Percentiles rank a stretch among this genome's conserved stretches.
Conservation (phyloP, 2,888 invertebrate genomes). For the Diarsia brunnea region DNA sequence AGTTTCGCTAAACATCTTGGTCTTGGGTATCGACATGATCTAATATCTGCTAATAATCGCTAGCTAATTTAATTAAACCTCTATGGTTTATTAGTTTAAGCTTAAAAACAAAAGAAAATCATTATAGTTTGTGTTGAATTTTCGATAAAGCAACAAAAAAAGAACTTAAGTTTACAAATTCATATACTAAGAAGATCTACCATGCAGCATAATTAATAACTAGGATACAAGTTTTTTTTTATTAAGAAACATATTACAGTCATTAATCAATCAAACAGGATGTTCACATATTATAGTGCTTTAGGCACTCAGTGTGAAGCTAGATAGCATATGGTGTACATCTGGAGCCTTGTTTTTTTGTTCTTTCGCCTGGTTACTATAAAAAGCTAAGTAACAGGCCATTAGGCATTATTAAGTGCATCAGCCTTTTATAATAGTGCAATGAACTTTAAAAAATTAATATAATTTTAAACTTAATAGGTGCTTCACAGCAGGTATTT, state of each 20-base stretch:
- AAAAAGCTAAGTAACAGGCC: constrained; percentile 21
- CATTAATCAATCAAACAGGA: constrained; percentile 26
- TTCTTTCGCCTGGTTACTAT: neutral
- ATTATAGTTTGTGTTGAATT: neutral
- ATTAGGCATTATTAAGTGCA: constrained; percentile 22
- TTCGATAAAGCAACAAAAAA: neutral
- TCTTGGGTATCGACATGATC: neutral
- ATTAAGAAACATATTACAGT: constrained; percentile 14
- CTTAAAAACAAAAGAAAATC: neutral
- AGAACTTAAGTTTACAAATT: neutral
- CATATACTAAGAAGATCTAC: neutral
- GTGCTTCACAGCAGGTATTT: neutral
- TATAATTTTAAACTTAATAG: neutral
- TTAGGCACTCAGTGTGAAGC: constrained; percentile 2
- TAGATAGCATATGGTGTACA: constrained; percentile 46
- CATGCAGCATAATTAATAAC: neutral
- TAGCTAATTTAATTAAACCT: neutral
- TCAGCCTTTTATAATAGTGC: neutral
- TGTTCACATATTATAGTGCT: constrained; percentile 19
- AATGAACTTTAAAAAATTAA: constrained; percentile 21
- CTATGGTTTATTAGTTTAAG: neutral
- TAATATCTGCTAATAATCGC: neutral
- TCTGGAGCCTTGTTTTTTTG: constrained; percentile 29
- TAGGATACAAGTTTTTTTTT: constrained; percentile 2
- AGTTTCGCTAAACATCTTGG: neutral